Evolutionary conservation across 1,140 invertebrate genomes (phyloP).

Genomic region (Platyscapa corneri): DNA sequence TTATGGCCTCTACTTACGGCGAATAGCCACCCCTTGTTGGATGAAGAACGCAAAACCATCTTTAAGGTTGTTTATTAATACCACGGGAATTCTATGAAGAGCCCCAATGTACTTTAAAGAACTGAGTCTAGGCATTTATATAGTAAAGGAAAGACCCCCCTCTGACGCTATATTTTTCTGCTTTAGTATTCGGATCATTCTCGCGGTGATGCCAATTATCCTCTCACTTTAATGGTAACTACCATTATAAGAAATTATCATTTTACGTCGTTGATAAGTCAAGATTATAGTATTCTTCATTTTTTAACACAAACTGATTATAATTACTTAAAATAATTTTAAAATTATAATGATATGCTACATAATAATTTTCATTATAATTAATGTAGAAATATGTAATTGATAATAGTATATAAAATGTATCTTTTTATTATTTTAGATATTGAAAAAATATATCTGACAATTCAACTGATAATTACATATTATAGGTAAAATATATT

Average conservation of each 20-base stretch:
- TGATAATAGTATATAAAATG: too few species aligned
- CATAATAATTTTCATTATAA: too few species aligned
- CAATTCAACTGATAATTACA: too few species aligned
- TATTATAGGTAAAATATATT: too few species aligned
- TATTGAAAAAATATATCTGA: too few species aligned
- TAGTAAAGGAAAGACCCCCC: constrained; percentile 28
- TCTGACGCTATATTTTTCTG: not conserved
- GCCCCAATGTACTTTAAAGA: constrained; percentile 29
- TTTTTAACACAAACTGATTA: not conserved
- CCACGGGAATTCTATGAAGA: not conserved
- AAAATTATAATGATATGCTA: too few species aligned
- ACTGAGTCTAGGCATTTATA: constrained; percentile 35
- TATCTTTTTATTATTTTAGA: too few species aligned
- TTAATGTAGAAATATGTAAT: too few species aligned
- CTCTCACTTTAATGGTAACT: constrained; percentile 41
- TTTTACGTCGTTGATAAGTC: not conserved
- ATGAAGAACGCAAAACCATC: constrained; percentile 40
- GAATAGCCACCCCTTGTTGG: constrained; percentile 36
- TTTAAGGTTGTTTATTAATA: constrained; percentile 20
- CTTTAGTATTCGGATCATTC: not conserved
- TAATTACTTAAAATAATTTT: too few species aligned
- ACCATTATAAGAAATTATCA: not conserved
- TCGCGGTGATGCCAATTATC: not conserved
- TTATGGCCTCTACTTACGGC: constrained; percentile 43
- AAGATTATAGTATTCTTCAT: not conserved